These are phyloP conservation scores for Ophioninae sp. DNA, from an alignment of 2,888 invertebrate species.

Conservation along the genomic window DNA sequence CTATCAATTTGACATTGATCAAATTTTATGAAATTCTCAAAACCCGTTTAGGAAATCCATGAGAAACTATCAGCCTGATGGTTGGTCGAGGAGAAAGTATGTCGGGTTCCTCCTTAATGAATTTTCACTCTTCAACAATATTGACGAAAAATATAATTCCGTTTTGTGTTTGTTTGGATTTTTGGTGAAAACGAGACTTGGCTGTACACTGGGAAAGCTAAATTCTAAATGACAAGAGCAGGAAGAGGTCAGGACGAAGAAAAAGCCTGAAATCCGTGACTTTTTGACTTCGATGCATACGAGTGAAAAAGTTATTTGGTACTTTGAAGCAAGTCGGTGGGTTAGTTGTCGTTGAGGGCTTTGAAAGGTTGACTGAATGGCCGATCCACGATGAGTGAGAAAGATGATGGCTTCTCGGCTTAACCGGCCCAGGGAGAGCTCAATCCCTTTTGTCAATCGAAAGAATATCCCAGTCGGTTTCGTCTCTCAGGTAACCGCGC, in stretches of 20 bases:
- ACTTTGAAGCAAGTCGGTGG: conserved; percentile 42
- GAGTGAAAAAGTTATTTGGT: conserved; percentile 54
- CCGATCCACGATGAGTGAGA: conserved; percentile 24
- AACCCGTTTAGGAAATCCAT: no score
- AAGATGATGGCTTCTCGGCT: conserved; percentile 51
- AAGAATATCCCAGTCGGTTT: conserved; percentile 36
- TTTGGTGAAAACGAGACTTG: background rate
- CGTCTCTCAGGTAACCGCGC: conserved; percentile 47
- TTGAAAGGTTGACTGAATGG: conserved; percentile 45
- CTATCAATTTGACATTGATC: no score
- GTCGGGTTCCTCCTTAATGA: no score
- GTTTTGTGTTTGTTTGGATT: no score
- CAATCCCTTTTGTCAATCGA: conserved; percentile 63
- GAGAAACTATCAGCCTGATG: no score
- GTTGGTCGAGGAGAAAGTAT: no score
- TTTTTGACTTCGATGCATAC: conserved; percentile 53
- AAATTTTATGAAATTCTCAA: no score
- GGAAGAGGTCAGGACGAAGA: background rate
- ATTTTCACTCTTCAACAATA: no score
- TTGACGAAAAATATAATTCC: no score
- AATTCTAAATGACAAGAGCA: background rate
- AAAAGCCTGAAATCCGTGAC: conserved; percentile 30
- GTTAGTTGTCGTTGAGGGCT: conserved; percentile 14
- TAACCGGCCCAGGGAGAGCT: conserved; percentile 50
- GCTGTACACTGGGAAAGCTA: background rate